These are phyloP conservation scores for Oegoconia quadripuncta DNA, from an alignment of 2,888 invertebrate species.

Conservation along the genomic window DNA sequence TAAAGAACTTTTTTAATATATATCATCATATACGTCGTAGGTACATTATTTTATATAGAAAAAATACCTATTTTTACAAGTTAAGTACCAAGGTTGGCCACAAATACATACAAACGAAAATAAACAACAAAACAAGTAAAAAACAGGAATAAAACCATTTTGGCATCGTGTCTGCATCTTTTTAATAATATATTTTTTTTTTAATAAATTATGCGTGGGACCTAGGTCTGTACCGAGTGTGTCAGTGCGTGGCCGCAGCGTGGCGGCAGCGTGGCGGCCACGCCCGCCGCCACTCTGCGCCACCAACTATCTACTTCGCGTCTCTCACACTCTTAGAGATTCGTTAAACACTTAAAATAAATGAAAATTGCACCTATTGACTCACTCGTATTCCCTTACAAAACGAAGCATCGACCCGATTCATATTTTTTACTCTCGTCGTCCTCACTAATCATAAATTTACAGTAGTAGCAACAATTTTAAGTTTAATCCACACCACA, in stretches of 20 bases:
- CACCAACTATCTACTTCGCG: conserved; percentile 17
- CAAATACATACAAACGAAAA: conserved; percentile 76
- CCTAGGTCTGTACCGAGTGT: conserved; percentile 37
- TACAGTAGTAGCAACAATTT: conserved; percentile 75
- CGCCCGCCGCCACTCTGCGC: conserved; percentile 19
- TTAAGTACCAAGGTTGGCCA: conserved; percentile 78
- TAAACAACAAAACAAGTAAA: conserved; percentile 77
- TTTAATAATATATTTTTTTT: conserved; percentile 64
- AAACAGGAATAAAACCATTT: conserved; percentile 78
- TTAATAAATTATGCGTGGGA: conserved; percentile 63
- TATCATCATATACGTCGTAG: conserved; percentile 73
- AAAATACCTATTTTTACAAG: conserved; percentile 77
- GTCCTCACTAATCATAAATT: conserved; percentile 65
- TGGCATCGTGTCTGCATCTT: conserved; percentile 75
- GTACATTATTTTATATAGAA: conserved; percentile 77
- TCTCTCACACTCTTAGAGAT: conserved; percentile 33
- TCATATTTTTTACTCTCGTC: conserved; percentile 67
- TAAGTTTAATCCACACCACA: conserved; percentile 72
- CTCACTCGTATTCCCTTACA: conserved; percentile 70
- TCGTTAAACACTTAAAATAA: conserved; percentile 60
- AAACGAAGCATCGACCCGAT: conserved; percentile 70
- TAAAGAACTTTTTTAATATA: conserved; percentile 75
- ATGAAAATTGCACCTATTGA: conserved; percentile 70
- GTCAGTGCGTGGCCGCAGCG: conserved; percentile 18
- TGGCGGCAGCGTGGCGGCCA: conserved; percentile 10